These are phyloP conservation scores for Plectus sambesii DNA, from an alignment of 1,140 invertebrate species.

Conservation along the genomic window DNA sequence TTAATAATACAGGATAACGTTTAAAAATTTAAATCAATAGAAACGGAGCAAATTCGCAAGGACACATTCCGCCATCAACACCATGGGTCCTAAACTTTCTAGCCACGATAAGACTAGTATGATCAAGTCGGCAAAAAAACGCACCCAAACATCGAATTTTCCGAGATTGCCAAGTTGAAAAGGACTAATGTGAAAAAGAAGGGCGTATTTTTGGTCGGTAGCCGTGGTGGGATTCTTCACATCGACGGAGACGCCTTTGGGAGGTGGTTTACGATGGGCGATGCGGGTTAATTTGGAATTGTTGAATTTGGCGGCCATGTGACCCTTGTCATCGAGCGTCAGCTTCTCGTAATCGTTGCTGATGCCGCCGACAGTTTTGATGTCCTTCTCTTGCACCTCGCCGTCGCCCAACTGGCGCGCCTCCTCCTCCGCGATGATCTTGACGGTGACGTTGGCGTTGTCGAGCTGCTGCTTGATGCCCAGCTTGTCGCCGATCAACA, in stretches of 20 bases:
- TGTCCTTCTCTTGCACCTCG: constrained; percentile 36
- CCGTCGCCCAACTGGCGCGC: constrained; percentile 30
- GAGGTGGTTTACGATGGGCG: constrained; percentile 43
- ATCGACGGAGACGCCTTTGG: constrained; percentile 32
- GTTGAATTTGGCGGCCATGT: constrained; percentile 43
- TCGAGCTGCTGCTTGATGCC: constrained; percentile 45
- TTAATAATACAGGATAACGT: too few relatives aligned
- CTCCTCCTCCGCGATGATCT: constrained; percentile 44
- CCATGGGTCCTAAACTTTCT: too few relatives aligned
- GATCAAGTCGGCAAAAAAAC: too few relatives aligned
- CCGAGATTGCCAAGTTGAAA: constrained; percentile 45
- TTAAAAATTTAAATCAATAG: too few relatives aligned
- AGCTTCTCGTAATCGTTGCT: constrained; percentile 45
- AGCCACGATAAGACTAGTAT: too few relatives aligned
- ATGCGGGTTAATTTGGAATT: constrained; percentile 44
- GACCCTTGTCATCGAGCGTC: constrained; percentile 42
- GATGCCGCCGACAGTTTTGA: constrained; percentile 42
- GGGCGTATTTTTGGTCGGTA: constrained; percentile 45
- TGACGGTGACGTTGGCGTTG: constrained; percentile 44
- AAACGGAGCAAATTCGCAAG: too few relatives aligned
- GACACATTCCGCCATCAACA: too few relatives aligned
- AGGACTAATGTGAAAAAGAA: constrained; percentile 44
- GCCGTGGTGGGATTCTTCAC: constrained; percentile 33
- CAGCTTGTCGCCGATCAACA: constrained; percentile 41
- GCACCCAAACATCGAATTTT: constrained; percentile 45